These are phyloP conservation scores for Listronotus bonariensis DNA, from an alignment of 1,140 invertebrate genomes.

Conservation along the genomic window DNA sequence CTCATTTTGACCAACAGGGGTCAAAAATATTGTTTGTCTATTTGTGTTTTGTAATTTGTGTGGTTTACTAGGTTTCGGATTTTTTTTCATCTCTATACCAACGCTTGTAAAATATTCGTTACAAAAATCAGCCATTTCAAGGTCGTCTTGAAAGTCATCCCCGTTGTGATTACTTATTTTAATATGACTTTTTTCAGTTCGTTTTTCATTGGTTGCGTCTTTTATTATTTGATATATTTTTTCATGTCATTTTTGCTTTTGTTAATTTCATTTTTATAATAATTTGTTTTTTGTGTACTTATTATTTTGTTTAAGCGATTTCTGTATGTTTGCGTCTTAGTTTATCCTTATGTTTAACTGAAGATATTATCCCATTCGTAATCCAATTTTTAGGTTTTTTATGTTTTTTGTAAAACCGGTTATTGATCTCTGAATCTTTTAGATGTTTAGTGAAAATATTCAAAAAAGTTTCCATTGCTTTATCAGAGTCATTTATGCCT, in stretches of 20 bases:
- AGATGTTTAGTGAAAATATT: neutral
- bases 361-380: no score
- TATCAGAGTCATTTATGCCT: neutral
- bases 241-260: neutral
- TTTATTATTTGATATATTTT: slow-evolving; percentile 10
- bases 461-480: neutral
- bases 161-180: neutral
- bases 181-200: neutral
- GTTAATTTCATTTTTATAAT: slow-evolving; percentile 20
- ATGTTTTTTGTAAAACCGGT: neutral
- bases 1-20: slow-evolving; percentile 4
- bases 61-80: neutral
- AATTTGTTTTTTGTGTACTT: no score
- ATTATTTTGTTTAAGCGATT: slow-evolving; percentile 1
- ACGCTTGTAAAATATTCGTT: no score
- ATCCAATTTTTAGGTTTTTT: neutral
- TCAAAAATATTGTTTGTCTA: slow-evolving; percentile 5
- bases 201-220: no score
- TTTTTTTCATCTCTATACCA: neutral
- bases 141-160: no score
- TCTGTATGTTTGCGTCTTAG: neutral
- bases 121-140: no score
- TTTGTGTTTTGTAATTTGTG: neutral
- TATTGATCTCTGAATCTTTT: no score
- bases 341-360: neutral